These are phyloP conservation scores for Aspidoscelis tigris DNA, from an alignment of 2,113 vertebrate species.

Conservation along the genomic window DNA sequence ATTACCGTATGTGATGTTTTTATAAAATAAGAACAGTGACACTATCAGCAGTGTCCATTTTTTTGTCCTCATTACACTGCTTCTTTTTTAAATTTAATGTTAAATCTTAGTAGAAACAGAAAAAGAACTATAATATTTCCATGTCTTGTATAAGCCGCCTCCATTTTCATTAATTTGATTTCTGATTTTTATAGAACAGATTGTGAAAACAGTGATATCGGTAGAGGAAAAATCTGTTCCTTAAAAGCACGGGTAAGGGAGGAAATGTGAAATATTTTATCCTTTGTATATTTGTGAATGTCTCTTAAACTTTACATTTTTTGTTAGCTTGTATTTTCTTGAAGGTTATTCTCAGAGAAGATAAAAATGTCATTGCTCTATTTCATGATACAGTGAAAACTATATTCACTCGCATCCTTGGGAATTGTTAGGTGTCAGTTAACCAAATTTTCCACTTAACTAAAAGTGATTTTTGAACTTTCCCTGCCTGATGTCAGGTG, in stretches of 20 bases:
- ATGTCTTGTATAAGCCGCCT: background rate
- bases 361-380: background rate
- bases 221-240: slow-evolving; percentile 83
- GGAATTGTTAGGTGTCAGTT: too few species aligned
- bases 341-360: slow-evolving; percentile 23
- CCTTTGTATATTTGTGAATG: background rate
- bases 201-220: slow-evolving; percentile 71
- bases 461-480: too few species aligned
- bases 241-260: slow-evolving; percentile 93
- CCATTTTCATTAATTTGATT: background rate
- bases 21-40: background rate
- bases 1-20: background rate
- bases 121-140: background rate
- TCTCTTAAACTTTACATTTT: background rate
- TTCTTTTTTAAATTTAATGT: background rate
- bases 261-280: slow-evolving; percentile 30
- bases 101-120: background rate
- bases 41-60: background rate
- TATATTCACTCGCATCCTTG: too few species aligned
- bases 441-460: too few species aligned
- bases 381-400: too few species aligned
- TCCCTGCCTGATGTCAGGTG: too few species aligned
- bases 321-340: slow-evolving; percentile 23
- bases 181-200: slow-evolving; percentile 69
- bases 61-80: background rate